Base-by-base conservation (phyloP, 64 coral and sea anemone genomes). In the Catalaphyllia jardinei region DNA sequence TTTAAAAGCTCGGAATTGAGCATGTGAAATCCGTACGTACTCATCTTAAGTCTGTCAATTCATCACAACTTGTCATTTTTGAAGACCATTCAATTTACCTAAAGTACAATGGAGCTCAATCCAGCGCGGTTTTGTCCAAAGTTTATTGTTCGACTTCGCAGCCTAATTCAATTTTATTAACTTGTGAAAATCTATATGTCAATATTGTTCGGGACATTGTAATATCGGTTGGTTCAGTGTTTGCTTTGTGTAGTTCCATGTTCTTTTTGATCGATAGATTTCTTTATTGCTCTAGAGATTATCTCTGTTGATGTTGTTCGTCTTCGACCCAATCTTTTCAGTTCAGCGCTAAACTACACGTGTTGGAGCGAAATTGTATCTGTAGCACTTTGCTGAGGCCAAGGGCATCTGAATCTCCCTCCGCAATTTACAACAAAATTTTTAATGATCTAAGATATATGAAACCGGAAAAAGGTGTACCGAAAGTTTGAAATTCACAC, bases 101-200 rank as follows among this genome's bases (percentile, higher is more conserved):
- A 71, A 16, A 85, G 8, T 16, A 83, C 81, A 50, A 69, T 50
- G 50, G 63, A 71, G 2, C 16, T 71, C 81, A 85, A 85, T 42
- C 49, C 35, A 10, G 39, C 12, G 81, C 19, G 64, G 62, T 85
- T 85, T 85, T 85, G 63, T 85, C 62, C 12, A 71, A 39, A 71
- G 20, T 46, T 49, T 85, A 85, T 85, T 85, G 81, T 85, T 71
- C 35, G 33, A 39, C 20, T 71, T 52, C 81, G 51, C 24, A 25
- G 62, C 63, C 67, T 71, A 69, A 85, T 63, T 85, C 62, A 64
- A 71, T 85, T 85, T 85, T 85, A 85, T 85, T 31, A 80, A 62
- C 25, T 79, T 69, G 81, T 71, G 30, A 71, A 85, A 49, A 71
- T 52, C 62, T 85, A 52, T 51, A n/a, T 85, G 63, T 85, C 81